Evolutionary conservation across 2,113 vertebrate species (phyloP), one percentile per base, ranked within the genome.

Genomic region (Seriola rivoliana): DNA sequence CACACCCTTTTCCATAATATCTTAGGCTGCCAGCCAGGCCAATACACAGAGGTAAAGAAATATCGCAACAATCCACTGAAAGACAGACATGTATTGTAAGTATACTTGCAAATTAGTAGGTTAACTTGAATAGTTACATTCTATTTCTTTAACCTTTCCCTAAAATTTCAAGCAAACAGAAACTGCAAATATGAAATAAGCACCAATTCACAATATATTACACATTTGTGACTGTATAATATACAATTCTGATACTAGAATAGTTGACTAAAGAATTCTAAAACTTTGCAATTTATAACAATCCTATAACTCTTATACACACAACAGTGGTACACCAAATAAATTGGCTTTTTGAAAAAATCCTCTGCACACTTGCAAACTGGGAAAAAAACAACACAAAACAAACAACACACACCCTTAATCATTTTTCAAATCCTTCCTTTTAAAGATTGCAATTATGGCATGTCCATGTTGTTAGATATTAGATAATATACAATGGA

Each of bases 131-230:
- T 68, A 85, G 57, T 68, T 89, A 89, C 80, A 89, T 89, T 91
- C 79, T 91, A 87, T 81, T 81, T 85, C 54, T 72, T 88, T 74
- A 71, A 80, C 12, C 52, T 44, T 85, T 82, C 36, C 66, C 72
- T 84, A 87, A 81, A 85, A 78, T 85, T 78, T 83, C 65, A 91
- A 90, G 88, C 81, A 78, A 78, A 86, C 84, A 84, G 71, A 91
- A 92, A 83, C 71, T 81, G 86, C 74, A 92, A 92, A 91, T 90
- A 90, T 84, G 92, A 94, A 93, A 92, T 88, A 79, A 93, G 91
- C 90, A 94, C 93, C 81, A 14, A 93, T 85, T 93, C 89, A 94
- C 94, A 95, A 94, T 92, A 94, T 91, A 91, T 91, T 88, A 94
- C 91, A 93, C 88, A 82, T 91, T 83, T 93, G 82, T 87, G 87